Conservation (phyloP, 2,888 invertebrate species). For the Zaprionus obscuricornis region DNA sequence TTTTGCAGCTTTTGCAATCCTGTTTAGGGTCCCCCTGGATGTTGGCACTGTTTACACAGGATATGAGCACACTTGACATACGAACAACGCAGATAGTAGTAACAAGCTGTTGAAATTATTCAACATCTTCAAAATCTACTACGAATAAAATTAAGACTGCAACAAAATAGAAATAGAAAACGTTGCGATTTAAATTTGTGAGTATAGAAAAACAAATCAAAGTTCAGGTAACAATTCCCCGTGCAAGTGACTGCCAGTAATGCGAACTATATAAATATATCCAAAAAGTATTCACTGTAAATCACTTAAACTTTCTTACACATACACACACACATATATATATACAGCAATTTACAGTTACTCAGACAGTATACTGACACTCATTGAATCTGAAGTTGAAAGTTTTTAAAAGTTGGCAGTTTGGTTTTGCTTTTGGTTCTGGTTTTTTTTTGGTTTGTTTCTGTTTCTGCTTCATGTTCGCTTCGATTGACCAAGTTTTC, state of each 20-base stretch:
- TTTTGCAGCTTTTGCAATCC: conserved; percentile 16
- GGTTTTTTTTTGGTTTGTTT: conserved; percentile 10
- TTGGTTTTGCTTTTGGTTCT: conserved; percentile 6
- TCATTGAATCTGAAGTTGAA: conserved; percentile 33
- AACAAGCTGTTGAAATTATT: conserved; percentile 50
- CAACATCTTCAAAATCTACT: conserved; percentile 49
- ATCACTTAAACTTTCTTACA: conserved; percentile 45
- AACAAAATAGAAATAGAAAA: conserved; percentile 19
- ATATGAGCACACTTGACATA: conserved; percentile 62
- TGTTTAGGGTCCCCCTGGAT: conserved; percentile 33
- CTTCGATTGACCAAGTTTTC: conserved; percentile 69
- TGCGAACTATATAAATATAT: conserved; percentile 39
- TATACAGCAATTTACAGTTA: conserved; percentile 33
- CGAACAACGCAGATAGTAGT: no score
- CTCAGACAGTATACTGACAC: conserved; percentile 32
- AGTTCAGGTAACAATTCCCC: conserved; percentile 3
- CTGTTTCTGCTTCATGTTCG: no score
- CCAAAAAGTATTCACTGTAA: conserved; percentile 29
- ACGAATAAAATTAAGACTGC: conserved; percentile 37
- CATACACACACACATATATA: conserved; percentile 5
- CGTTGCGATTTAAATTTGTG: not conserved
- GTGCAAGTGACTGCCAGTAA: conserved; percentile 36
- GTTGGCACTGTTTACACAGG: conserved; percentile 54
- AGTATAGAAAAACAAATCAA: not conserved
- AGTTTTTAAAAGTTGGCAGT: conserved; percentile 23